Base-by-base conservation (phyloP, 2,888 invertebrate species). In the Geotrupes spiniger region DNA sequence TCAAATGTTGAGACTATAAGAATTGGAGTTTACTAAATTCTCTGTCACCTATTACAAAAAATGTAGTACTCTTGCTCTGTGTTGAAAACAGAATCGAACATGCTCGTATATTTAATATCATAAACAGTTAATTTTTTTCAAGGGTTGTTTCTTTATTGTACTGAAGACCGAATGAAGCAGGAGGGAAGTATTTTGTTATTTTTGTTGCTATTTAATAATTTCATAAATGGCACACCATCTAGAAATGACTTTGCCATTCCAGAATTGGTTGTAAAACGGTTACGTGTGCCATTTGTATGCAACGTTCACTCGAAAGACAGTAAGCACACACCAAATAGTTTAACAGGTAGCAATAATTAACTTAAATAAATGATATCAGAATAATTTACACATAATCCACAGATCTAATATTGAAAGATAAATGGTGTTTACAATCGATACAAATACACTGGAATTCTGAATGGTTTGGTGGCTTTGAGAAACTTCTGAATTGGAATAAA, bases 101-200 rank as follows among this genome's bases (percentile, higher is more conserved):
- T n/a, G n/a, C n/a, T n/a, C n/a, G n/a, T n/a, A n/a, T n/a, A n/a
- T n/a, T n/a, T n/a, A n/a, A n/a, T n/a, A n/a, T n/a, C n/a, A n/a
- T n/a, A n/a, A n/a, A n/a, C n/a, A n/a, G n/a, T n/a, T n/a, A n/a
- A 17, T 27, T 47, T 50, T 16, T 52, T 69, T 72, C 42, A 59
- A 79, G 79, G 76, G 33, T 57, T 80, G 38, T 77, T 80, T 63
- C 60, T 79, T 42, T 80, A 76, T 68, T 75, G 76, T 40, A 75
- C 76, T 36, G 79, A 80, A 56, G 77, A 78, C 52, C 66, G 73
- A 48, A 64, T 78, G 45, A 74, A 74, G 53, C 65, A 70, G 17
- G 78, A 79, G 58, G 76, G 71, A 1, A 69, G 75, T 8, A 74
- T 74, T 43, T 61, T 81, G 29, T 59, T 81, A n/a, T 74, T 74